Evolutionary conservation across 2,797 vertebrate genomes (phyloP).

Genomic region (Typhlichthys eigenmanni): DNA sequence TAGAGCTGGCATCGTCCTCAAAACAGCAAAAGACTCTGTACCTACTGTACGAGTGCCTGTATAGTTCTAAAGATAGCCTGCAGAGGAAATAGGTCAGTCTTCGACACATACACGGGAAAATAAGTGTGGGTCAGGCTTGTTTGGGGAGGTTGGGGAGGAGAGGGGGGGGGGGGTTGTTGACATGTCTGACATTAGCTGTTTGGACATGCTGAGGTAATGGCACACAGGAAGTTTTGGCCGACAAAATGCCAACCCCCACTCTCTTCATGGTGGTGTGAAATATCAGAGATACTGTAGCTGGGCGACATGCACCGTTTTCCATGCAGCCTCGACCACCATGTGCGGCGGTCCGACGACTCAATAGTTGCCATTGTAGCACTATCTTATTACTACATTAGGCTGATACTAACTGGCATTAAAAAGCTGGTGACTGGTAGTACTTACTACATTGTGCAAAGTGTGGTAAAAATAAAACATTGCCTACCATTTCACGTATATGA

Average conservation of each 20-base stretch:
- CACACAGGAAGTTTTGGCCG: constrained; percentile 49
- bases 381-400: background rate
- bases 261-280: constrained; percentile 66
- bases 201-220: constrained; percentile 13
- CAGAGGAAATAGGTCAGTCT: background rate
- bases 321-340: constrained; percentile 32
- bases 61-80: background rate
- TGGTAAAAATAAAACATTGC: no score
- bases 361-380: constrained; percentile 28
- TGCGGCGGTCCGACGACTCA: constrained; percentile 54
- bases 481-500: no score
- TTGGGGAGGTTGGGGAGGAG: background rate
- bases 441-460: no score
- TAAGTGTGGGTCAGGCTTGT: background rate
- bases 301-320: constrained; percentile 46
- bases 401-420: no score
- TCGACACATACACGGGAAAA: background rate
- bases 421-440: no score
- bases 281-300: constrained; percentile 60
- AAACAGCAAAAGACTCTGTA: constrained; percentile 39
- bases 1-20: constrained; percentile 25
- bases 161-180: constrained; percentile 10
- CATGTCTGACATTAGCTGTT: constrained; percentile 27
- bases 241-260: constrained; percentile 26
- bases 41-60: constrained; percentile 13